Percentiles rank a stretch among this genome's conserved stretches.
phyloP scores from a whole-genome alignment of 2,888 invertebrate genomes.

The Exephanes ischioxanthus region DNA sequence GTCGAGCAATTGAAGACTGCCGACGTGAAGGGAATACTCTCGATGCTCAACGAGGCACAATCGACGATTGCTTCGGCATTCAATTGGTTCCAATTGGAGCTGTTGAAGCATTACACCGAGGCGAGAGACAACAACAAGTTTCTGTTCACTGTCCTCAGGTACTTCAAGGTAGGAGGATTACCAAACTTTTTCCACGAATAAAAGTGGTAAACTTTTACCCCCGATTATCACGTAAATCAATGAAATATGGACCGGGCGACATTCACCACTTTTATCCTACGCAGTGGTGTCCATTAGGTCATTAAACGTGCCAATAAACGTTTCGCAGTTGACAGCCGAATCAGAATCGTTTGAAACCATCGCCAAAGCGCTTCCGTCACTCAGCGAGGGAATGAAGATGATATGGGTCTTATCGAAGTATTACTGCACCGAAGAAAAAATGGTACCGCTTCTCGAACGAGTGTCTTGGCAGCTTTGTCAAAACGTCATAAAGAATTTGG shows the following conservation, averaged over 20 bases:
- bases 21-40: constrained; percentile 88
- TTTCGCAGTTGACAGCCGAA: constrained; percentile 89
- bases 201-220: no score
- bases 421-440: constrained; percentile 93
- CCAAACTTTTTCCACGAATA: neutral
- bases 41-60: constrained; percentile 86
- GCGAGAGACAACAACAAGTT: constrained; percentile 93
- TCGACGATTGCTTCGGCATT: constrained; percentile 88
- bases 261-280: no score
- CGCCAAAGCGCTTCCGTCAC: constrained; percentile 90
- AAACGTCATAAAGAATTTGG: constrained; percentile 90
- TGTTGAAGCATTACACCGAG: constrained; percentile 89
- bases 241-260: constrained; percentile 66
- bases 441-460: constrained; percentile 93
- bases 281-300: neutral
- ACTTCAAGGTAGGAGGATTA: constrained; percentile 87
- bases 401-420: constrained; percentile 96
- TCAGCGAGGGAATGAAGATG: constrained; percentile 94
- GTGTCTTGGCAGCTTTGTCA: constrained; percentile 94
- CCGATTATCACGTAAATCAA: constrained; percentile 41
- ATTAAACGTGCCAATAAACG: neutral
- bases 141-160: constrained; percentile 90
- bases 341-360: constrained; percentile 90
- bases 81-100: constrained; percentile 87
- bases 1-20: constrained; percentile 93